Base-by-base conservation (phyloP, 2,797 vertebrate genomes). In the Meriones psammophilus region DNA sequence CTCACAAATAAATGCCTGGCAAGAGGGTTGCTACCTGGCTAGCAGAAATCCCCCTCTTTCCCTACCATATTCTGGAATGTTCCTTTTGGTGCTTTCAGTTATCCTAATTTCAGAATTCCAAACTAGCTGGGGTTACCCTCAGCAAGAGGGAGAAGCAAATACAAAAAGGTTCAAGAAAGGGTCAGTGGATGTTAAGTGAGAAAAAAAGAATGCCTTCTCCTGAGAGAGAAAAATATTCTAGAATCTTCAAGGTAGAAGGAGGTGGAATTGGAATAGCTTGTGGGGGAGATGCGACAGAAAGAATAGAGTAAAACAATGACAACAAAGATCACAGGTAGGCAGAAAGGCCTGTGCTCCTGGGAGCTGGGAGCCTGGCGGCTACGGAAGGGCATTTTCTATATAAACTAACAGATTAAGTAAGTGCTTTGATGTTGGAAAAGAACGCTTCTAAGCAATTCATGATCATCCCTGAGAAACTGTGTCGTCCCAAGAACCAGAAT, bases 391-490 rank as follows among this genome's bases (percentile, higher is more conserved):
- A 64, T 20, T 58, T 54, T 69, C 9, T 17, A 39, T 68, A 68
- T 80, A 95, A 78, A 76, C 81, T 15, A 78, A 69, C 17, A 86
- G 54, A 92, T 69, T 58, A 58, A 91, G 22, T 28, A 66, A 87
- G 0, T 46, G 22, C 22, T 86, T 71, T 74, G 30, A 91, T 71
- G 8, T 30, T 91, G n/a, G 58, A 91, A 95, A 91, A 95, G 42
- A 95, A 93, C 89, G 79, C 5, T 46, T 77, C 56, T 79, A 54
- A 74, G 81, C 39, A 88, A 83, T 50, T 74, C 8, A 73, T 89
- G 71, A 68, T 76, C 28, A 60, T 54, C 78, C 46, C 15, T 83
- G 81, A 88, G 84, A 80, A 94, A 68, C 8, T 50, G 24, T 9
- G 24, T 9, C 64, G 92, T 81, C 68, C 42, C 39, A 60, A 94